phyloP scores from a whole-genome alignment of 2,113 vertebrate species.

The Alethe castanea region DNA sequence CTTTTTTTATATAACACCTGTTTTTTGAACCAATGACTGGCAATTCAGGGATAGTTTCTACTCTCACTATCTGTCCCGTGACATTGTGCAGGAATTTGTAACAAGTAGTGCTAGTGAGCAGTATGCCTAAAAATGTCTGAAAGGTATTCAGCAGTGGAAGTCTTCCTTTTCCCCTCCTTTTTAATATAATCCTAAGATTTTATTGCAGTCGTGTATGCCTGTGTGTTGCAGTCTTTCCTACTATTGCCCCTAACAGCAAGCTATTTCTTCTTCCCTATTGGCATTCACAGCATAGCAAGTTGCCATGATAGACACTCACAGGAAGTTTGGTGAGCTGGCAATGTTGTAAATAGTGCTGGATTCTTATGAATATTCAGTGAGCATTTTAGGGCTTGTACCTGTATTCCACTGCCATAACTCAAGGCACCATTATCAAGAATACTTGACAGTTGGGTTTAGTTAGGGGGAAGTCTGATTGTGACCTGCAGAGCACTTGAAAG shows the following conservation, averaged over 20 bases:
- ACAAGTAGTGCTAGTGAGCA: background rate
- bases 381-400: background rate
- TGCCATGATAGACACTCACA: background rate
- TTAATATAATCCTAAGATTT: background rate
- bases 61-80: background rate
- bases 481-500: background rate
- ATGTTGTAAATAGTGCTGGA: background rate
- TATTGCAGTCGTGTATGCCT: background rate
- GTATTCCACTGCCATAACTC: background rate
- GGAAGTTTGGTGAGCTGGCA: background rate
- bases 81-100: background rate
- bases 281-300: background rate
- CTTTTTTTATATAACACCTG: background rate
- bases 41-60: background rate
- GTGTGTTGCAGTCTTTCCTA: background rate
- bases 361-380: background rate
- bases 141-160: background rate
- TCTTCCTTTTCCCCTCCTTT: fast-evolving
- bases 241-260: background rate
- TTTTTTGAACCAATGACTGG: background rate
- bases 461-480: background rate
- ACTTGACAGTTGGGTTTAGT: background rate
- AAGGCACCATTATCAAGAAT: background rate
- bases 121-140: background rate
- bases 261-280: background rate